Conservation (phyloP, 2,888 invertebrate species). For the Eupelmus urozonus region DNA sequence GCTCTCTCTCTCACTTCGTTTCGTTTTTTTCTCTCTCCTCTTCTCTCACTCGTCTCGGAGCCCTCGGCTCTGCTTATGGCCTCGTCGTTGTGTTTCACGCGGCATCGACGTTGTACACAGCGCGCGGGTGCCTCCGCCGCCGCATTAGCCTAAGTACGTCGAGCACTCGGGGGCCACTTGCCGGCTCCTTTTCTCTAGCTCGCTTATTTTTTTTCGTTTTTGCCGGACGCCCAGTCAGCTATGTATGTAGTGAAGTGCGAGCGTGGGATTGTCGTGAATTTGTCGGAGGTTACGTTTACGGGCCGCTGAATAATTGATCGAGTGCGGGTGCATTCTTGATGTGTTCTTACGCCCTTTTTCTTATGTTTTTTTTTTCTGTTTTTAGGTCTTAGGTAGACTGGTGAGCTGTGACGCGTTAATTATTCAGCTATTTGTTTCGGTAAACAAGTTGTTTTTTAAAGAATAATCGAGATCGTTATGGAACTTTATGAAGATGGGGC, state of each 20-base stretch:
- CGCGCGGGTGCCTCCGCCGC: no score
- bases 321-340: constrained; percentile 28
- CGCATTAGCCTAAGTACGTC: constrained; percentile 75
- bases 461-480: no score
- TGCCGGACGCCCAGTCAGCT: background rate
- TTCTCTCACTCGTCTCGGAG: background rate
- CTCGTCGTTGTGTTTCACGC: background rate
- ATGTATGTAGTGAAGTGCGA: background rate
- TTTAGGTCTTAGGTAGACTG: no score
- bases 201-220: background rate
- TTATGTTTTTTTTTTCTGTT: no score
- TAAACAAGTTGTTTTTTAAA: no score
- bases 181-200: constrained; percentile 22
- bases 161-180: constrained; percentile 67
- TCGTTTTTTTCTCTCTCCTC: constrained; percentile 51
- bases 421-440: constrained; percentile 9
- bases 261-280: constrained; percentile 26
- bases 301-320: constrained; percentile 25
- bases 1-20: constrained; percentile 29
- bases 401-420: constrained; percentile 8
- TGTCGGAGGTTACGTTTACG: constrained; percentile 9
- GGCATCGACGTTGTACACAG: constrained; percentile 39
- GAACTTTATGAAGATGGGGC: no score
- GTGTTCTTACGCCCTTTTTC: no score
- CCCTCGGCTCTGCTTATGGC: background rate